phyloP scores from a whole-genome alignment of 2,113 vertebrate species.

The Ranitomeya variabilis region DNA sequence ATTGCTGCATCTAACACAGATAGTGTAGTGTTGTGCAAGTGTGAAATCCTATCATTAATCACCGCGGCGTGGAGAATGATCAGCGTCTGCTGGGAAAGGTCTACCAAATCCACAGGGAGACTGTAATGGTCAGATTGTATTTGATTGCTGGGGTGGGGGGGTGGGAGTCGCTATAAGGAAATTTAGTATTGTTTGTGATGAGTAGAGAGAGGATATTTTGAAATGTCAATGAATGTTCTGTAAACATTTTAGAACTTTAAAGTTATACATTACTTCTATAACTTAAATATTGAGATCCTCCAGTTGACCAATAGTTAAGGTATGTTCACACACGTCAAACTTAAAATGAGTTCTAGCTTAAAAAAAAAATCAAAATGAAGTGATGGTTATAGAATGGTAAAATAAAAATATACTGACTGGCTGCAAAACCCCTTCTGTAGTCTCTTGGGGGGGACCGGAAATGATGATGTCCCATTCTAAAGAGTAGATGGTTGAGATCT shows the following conservation, averaged over 20 bases:
- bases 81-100: conserved; percentile 53
- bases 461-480: no score
- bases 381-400: no score
- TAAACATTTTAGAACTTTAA: background rate
- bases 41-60: conserved; percentile 58
- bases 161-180: conserved; percentile 29
- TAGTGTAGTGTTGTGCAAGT: conserved; percentile 59
- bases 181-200: conserved; percentile 39
- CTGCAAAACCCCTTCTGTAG: no score
- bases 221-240: background rate
- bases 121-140: conserved; percentile 56
- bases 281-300: no score
- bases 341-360: no score
- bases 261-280: no score
- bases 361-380: no score
- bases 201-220: background rate
- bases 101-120: conserved; percentile 52
- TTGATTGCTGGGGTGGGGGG: conserved; percentile 13
- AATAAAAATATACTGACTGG: no score
- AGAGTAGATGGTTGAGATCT: no score
- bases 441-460: no score
- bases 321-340: no score
- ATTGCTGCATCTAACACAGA: conserved; percentile 57
- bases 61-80: conserved; percentile 52
- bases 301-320: no score